phyloP scores from a whole-genome alignment of 92 coral and sea anemone genomes.

The Blastomussa wellsi region DNA sequence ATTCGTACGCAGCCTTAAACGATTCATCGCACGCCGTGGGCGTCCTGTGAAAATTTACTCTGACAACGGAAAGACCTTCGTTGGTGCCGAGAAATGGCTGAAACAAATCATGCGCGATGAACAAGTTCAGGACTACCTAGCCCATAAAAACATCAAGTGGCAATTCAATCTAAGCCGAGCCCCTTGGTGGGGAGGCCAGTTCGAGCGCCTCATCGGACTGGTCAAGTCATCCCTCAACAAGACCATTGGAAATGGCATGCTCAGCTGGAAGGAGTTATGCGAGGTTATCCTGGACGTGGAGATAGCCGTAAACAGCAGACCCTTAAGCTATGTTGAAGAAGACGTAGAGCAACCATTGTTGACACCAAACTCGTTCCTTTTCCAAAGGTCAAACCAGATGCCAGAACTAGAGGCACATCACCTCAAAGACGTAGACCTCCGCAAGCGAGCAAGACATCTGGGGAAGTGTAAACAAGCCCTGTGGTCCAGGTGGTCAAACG shows the following conservation, averaged over 20 bases:
- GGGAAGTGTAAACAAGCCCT: neutral
- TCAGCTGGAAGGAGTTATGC: neutral
- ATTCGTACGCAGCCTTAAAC: conserved; percentile 28
- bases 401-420: conserved; percentile 15
- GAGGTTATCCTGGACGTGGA: neutral
- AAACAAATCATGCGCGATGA: conserved; percentile 5
- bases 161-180: neutral
- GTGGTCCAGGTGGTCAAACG: conserved; percentile 5
- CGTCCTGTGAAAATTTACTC: conserved; percentile 22
- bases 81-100: conserved; percentile 5
- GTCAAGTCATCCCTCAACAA: neutral
- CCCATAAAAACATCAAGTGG: neutral
- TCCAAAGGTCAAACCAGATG: neutral
- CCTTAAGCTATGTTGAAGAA: neutral
- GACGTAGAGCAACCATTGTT: neutral
- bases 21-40: conserved; percentile 21
- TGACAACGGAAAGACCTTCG: conserved; percentile 21
- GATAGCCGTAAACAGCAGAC: neutral
- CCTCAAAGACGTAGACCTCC: neutral
- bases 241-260: neutral
- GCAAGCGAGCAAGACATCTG: neutral
- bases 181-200: neutral
- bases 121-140: neutral
- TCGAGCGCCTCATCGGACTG: neutral
- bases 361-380: conserved; percentile 11